Evolutionary conservation across 2,113 vertebrate species (phyloP), one percentile per base, ranked within the genome.

Genomic region (Hystrix cristata): DNA sequence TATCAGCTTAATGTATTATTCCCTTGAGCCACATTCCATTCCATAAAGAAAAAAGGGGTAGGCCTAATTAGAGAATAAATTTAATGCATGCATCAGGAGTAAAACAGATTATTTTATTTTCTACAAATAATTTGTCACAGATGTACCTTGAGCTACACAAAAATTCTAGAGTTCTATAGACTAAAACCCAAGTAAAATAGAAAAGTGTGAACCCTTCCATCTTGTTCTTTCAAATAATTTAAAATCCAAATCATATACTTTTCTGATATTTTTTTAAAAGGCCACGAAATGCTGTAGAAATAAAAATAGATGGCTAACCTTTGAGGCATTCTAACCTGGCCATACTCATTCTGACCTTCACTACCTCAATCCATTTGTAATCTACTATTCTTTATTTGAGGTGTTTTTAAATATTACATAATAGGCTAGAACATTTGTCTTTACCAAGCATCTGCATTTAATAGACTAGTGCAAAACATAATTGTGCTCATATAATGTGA

Each of bases 271-370:
- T 62, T 62, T 62, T 57, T 16, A 34, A 43, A 72, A 99, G 98
- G 97, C 98, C 98, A 98, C 94, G 98, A 98, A 99, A 98, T 98
- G 97, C 97, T 98, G 98, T 82, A 92, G 97, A 98, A 98, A 97
- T 98, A 98, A 98, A 98, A 99, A 98, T 98, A 97, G 96, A 98
- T 98, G 92, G 93, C 97, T 98, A 98, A 98, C 98, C 98, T 98
- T 98, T 98, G 95, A 97, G 97, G 92, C 97, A 5, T 97, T 94
- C 95, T 98, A 94, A 96, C 96, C 96, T 96, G 72, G 88, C 94
- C 95, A 89, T 92, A 97, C 96, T 98, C 98, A 97, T 97, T 98
- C 95, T 98, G 98, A 98, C 98, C 97, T 98, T 98, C 97, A 97
- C 91, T 87, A 92, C 86, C 91, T 96, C 71, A 96, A 95, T 97